Base-by-base conservation (phyloP, 2,797 vertebrate species). In the Ptychobarbus kaznakovi region DNA sequence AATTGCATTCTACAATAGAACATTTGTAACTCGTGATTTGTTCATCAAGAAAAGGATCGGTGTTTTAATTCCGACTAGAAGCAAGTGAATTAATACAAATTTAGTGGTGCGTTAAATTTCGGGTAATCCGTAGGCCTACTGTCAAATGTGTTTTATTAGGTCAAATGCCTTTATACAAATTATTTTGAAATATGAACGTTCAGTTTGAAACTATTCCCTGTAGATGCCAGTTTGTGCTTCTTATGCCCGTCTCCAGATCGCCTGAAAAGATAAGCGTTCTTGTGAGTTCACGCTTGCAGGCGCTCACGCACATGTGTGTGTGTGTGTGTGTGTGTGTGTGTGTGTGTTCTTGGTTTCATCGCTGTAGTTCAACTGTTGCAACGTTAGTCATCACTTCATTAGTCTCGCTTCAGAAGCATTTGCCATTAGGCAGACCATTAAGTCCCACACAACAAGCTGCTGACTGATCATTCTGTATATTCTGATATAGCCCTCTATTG, bases 321-420 rank as follows among this genome's bases (percentile, higher is more conserved):
- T 77, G 63, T 65, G n/a, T 74, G 63, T 63, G n/a, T 74, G 75
- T 80, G 44, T 32, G 22, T 35, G 7, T 15, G 74, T 58, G n/a
- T 74, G 76, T 80, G 53, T 77, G 42, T 87, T 72, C 66, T 25
- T 51, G 25, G 51, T 76, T 70, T 76, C 82, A 81, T 86, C 69
- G 51, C 75, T 83, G 44, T 61, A 51, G 80, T 74, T 82, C 63
- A 83, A 86, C 88, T 87, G 87, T 79, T 86, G 82, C 78, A 83
- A 63, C 46, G 76, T 82, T 74, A 87, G 53, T 88, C 87, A 90
- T 87, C 87, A 88, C 86, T 88, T 80, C 74, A 84, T 87, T 86
- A 89, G 81, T 86, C 61, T 84, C 65, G 69, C 86, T 84, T 80
- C 76, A 76, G n/a, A 63, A 76, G 56, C 76, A 42, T 85, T 76